These are phyloP conservation scores for Procambarus clarkii DNA, from an alignment of 1,140 invertebrate species.

Conservation along the genomic window DNA sequence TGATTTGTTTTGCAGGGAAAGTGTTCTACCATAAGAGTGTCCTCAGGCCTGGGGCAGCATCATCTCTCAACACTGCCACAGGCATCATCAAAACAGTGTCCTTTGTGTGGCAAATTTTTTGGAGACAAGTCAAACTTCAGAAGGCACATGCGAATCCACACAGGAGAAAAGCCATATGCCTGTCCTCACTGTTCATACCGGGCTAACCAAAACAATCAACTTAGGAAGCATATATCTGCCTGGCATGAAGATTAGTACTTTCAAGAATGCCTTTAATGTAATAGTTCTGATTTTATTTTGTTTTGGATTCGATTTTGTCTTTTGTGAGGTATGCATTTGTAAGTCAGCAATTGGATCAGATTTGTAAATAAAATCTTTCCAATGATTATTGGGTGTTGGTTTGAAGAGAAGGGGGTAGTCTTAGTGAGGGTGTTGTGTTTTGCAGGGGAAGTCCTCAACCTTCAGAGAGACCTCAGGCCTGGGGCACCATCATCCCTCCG, in stretches of 20 bases:
- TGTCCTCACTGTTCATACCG: slow-evolving; percentile 79
- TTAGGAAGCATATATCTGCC: slow-evolving; percentile 48
- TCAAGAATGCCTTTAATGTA: neutral
- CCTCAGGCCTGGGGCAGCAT: slow-evolving; percentile 20
- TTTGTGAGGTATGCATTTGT: slow-evolving; percentile 1
- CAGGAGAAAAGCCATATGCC: slow-evolving; percentile 78
- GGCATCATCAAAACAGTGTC: slow-evolving; percentile 50
- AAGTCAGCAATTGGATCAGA: slow-evolving; percentile 1
- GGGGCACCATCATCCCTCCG: slow-evolving; percentile 54
- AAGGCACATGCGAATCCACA: slow-evolving; percentile 70
- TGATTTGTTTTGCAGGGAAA: slow-evolving; percentile 60
- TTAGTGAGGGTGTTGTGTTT: slow-evolving; percentile 67
- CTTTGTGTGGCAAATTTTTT: slow-evolving; percentile 68
- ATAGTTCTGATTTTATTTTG: neutral
- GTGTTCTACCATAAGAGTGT: slow-evolving; percentile 31
- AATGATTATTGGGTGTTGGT: slow-evolving; percentile 16
- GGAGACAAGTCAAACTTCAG: slow-evolving; percentile 51
- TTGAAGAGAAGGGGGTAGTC: slow-evolving; percentile 40
- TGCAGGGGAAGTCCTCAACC: slow-evolving; percentile 64
- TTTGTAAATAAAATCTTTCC: neutral
- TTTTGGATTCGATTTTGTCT: neutral
- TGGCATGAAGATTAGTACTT: neutral
- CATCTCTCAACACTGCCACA: slow-evolving; percentile 78
- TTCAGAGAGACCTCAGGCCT: slow-evolving; percentile 56
- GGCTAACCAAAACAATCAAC: slow-evolving; percentile 77